These are phyloP conservation scores for Drosophila rhopaloa DNA, from an alignment of 1,140 invertebrate species.

Conservation along the genomic window DNA sequence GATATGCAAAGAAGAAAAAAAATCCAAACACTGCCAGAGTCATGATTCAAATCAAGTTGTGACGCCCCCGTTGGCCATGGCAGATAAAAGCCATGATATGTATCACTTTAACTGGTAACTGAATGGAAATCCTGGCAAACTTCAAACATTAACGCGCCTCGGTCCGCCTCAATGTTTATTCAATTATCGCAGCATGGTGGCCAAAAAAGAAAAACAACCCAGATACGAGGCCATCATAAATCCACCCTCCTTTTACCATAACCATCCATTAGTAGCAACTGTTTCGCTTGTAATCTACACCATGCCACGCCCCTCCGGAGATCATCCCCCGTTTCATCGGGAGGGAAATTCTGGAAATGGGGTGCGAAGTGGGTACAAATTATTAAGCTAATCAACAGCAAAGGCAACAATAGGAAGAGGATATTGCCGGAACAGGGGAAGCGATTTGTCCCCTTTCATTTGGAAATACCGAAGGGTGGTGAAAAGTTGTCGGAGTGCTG, in stretches of 20 bases:
- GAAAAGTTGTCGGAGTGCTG: slow-evolving; percentile 28
- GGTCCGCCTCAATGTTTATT: slow-evolving; percentile 68
- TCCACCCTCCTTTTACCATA: slow-evolving; percentile 10
- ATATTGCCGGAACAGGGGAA: slow-evolving; percentile 25
- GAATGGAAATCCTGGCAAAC: slow-evolving; percentile 39
- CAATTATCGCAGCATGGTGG: slow-evolving; percentile 80
- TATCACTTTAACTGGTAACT: slow-evolving; percentile 40
- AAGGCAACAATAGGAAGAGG: slow-evolving; percentile 54
- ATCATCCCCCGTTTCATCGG: slow-evolving; percentile 42
- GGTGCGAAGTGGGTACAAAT: slow-evolving; percentile 72
- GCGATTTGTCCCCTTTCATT: slow-evolving; percentile 52
- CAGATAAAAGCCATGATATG: slow-evolving; percentile 34
- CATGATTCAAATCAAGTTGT: slow-evolving; percentile 37
- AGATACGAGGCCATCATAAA: not conserved
- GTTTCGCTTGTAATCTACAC: slow-evolving; percentile 77
- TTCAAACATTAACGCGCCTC: slow-evolving; percentile 63
- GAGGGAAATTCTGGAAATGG: slow-evolving; percentile 30
- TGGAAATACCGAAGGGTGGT: not conserved
- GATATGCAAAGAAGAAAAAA: slow-evolving; percentile 54
- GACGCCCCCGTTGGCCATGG: slow-evolving; percentile 41
- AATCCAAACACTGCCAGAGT: slow-evolving; percentile 29
- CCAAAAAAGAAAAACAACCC: slow-evolving; percentile 9
- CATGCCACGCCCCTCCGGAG: slow-evolving; percentile 62
- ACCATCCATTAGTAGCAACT: slow-evolving; percentile 69
- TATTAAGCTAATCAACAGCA: slow-evolving; percentile 78